Base-by-base conservation (phyloP, 2,113 vertebrate species). In the Semnornis frantzii region DNA sequence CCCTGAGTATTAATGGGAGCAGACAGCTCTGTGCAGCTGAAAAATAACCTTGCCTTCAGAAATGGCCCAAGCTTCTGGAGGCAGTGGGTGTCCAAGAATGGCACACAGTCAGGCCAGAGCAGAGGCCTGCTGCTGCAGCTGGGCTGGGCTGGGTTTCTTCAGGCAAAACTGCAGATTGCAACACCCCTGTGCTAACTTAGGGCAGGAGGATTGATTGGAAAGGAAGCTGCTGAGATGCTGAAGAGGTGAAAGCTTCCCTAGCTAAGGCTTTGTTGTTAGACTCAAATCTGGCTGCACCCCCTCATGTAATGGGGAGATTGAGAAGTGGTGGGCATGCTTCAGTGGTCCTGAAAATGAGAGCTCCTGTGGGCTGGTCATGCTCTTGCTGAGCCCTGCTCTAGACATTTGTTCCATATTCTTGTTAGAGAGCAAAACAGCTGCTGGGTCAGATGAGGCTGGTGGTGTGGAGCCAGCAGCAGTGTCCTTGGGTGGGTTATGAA, bases 111-210 rank as follows among this genome's bases (percentile, higher is more conserved):
- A 76, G 84, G 52, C 63, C 87, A 92, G 84, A 69, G n/a, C 91
- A 85, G 85, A 58, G 89, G 23, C 37, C 52, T 87, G 71, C 85
- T 91, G 91, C 90, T 85, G 66, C 2, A 42, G 4, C 92, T 89
- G 92, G 89, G 64, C 89, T 92, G 91, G 69, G 81, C 93, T 91
- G 87, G 65, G 52, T 92, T 95, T 91, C 79, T 87, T 74, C 91
- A 91, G 75, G 55, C 81, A 66, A 13, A 92, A 6, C 28, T 81
- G 89, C 8, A 3, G 85, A 95, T 95, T 96, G 96, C 96, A 93
- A 94, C 91, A 97, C 63, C 37, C 86, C 65, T 5, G 0, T 30
- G 30, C 82, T 79, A 69, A 2, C 57, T 91, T 15, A 1, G 25
- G 89, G 81, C 72, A 23, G 83, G 68, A 85, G 39, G 59, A 76